phyloP scores from a whole-genome alignment of 2,797 vertebrate species.

The Lateolabrax maculatus region DNA sequence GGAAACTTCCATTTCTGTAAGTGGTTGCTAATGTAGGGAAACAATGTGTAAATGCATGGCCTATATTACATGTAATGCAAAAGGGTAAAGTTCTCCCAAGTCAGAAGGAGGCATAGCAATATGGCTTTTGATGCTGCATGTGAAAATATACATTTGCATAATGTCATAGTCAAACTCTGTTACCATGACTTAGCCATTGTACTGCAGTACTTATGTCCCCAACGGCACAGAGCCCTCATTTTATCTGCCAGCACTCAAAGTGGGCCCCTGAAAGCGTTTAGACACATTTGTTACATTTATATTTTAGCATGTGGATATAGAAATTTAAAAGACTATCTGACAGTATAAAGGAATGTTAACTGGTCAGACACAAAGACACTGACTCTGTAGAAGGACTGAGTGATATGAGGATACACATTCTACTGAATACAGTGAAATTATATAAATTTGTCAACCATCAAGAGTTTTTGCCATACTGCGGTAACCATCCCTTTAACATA shows the following conservation, averaged over 20 bases:
- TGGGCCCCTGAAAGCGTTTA: neutral
- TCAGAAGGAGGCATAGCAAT: neutral
- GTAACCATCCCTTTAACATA: neutral
- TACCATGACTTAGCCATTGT: conserved; percentile 15
- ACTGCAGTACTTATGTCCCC: neutral
- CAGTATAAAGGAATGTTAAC: neutral
- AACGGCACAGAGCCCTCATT: conserved; percentile 59
- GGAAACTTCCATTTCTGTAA: neutral
- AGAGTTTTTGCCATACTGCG: neutral
- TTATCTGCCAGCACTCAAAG: neutral
- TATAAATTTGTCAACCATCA: neutral
- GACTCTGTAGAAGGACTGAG: neutral
- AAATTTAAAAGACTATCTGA: neutral
- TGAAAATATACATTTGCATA: conserved; percentile 33
- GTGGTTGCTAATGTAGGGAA: neutral
- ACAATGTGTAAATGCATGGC: neutral
- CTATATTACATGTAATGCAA: neutral
- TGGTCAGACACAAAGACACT: neutral
- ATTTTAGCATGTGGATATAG: neutral
- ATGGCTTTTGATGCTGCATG: neutral
- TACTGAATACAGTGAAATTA: neutral
- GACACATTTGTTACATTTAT: neutral
- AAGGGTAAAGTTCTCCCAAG: neutral
- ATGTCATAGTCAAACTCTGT: conserved; percentile 47
- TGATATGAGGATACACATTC: neutral